Conservation (phyloP, 2,113 vertebrate species). For the Sinocyclocheilus grahami region DNA sequence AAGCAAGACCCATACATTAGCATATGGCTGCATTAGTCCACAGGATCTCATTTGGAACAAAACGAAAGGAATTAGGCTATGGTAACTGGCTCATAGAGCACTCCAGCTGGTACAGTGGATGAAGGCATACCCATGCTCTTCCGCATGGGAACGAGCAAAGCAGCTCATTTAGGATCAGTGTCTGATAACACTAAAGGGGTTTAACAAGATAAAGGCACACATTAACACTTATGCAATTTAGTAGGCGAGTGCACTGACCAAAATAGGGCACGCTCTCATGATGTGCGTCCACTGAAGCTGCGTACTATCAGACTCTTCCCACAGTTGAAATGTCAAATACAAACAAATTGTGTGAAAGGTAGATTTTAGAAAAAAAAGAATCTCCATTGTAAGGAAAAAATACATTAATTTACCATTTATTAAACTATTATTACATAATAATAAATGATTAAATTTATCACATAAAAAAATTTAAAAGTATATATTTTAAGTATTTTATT, state of each 20-base stretch:
- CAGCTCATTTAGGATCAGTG: slow-evolving; percentile 25
- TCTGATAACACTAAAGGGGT: slow-evolving; percentile 50
- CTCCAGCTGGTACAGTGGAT: slow-evolving; percentile 29
- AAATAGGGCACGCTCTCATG: slow-evolving; percentile 60
- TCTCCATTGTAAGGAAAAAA: background rate
- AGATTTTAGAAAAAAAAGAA: background rate
- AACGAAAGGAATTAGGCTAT: slow-evolving; percentile 22
- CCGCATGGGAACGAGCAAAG: slow-evolving; percentile 5
- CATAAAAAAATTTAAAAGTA: too few species aligned
- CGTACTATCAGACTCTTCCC: background rate
- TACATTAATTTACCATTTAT: background rate
- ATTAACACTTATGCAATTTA: slow-evolving; percentile 52
- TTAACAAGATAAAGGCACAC: slow-evolving; percentile 55
- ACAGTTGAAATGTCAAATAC: background rate
- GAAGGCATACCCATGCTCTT: slow-evolving; percentile 30
- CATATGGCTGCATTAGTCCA: background rate
- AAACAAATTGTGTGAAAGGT: background rate
- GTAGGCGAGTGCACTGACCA: slow-evolving; percentile 52
- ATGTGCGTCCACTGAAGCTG: background rate
- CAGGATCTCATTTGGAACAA: slow-evolving; percentile 19
- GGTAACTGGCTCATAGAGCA: background rate
- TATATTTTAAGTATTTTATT: too few species aligned
- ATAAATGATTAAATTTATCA: too few species aligned
- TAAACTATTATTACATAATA: too few species aligned
- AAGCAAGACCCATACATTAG: background rate